Evolutionary conservation across 2,888 invertebrate species (phyloP), one percentile per base, ranked within the genome.

Genomic region (Rosalia funebris): DNA sequence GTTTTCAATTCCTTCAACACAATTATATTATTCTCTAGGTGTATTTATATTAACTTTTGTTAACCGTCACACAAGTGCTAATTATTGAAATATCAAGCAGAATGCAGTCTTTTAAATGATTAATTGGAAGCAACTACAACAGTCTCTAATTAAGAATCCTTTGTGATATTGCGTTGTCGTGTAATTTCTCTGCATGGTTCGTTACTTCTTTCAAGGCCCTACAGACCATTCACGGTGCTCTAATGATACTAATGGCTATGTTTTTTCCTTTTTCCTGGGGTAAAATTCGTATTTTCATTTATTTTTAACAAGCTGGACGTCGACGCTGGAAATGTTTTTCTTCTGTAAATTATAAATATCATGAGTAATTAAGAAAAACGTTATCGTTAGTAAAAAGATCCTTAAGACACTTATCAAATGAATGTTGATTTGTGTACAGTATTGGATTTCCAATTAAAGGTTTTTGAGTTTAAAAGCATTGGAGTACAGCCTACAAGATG

Each of bases 171-270:
- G 57, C 47, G 61, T 53, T 60, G 60, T 60, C 60, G 60, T 55
- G 55, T 60, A 60, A 60, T 55, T 55, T 55, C 48, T 37, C 50
- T 37, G 44, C 44, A 55, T 46, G 60, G 60, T 60, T 60, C 60
- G 60, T 60, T 60, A 55, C 60, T 60, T 60, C 48, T 48, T 44
- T 60, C 48, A 31, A 53, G 42, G 32, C 42, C 42, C 53, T 32
- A 32, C 53, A 53, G 53, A 32, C 53, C 42, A 53, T 58, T 60
- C 50, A 57, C 45, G 55, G 53, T 11, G 37, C 58, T 58, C 47
- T 59, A 63, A 65, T 61, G 63, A 63, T 63, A 46, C 63, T 66
- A 66, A 66, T 66, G 63, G 63, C 37, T 53, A 54, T 62, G 63
- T 61, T 63, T 63, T 60, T 66, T 55, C 57, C 46, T 61, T 60